phyloP scores from a whole-genome alignment of 2,888 invertebrate species.

The Tigriopus californicus region DNA sequence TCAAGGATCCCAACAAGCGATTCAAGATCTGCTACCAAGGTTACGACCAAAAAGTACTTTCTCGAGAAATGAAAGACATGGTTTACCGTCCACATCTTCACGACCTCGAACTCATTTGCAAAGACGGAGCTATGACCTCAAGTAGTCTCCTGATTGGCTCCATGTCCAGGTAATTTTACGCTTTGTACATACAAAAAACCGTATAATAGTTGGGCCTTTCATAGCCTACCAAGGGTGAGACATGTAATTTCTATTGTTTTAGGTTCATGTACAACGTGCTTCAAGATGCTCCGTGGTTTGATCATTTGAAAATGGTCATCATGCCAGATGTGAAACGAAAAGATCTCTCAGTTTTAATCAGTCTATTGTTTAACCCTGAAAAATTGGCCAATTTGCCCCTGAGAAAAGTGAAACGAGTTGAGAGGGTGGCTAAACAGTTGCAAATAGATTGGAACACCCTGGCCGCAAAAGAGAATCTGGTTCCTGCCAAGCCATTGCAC shows the following conservation, averaged over 20 bases:
- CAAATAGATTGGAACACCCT: no score
- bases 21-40: background rate
- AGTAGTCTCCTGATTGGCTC: background rate
- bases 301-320: background rate
- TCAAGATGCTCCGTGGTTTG: background rate
- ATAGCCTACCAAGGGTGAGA: no score
- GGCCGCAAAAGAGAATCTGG: no score
- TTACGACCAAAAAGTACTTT: background rate
- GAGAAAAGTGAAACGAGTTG: no score
- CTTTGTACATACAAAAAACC: no score
- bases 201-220: no score
- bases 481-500: no score
- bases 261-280: background rate
- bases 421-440: no score
- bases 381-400: no score
- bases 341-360: background rate
- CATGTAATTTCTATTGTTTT: no score
- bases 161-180: background rate
- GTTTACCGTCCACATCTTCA: background rate
- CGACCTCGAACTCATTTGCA: background rate
- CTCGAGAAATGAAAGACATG: background rate
- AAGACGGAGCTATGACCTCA: background rate
- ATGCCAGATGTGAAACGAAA: background rate
- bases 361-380: background rate
- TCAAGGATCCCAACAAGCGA: no score